These are phyloP conservation scores for Xiphias gladius DNA, from an alignment of 2,113 vertebrate genomes.

Conservation along the genomic window DNA sequence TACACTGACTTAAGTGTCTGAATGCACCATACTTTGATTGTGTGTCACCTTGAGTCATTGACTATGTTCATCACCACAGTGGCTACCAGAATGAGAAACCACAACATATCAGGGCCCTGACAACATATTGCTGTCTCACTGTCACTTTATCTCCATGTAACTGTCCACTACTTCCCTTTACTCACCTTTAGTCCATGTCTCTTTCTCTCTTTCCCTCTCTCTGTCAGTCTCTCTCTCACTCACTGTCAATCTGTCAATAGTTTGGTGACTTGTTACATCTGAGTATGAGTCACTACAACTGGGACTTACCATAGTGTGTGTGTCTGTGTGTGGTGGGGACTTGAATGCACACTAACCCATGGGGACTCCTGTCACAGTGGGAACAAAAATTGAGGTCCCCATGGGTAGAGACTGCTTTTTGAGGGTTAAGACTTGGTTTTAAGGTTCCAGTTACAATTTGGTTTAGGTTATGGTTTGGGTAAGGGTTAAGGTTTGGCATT, in stretches of 20 bases:
- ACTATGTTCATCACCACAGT: slow-evolving; percentile 51
- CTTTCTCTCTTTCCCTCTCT: neutral
- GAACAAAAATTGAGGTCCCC: no score
- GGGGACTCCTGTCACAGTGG: no score
- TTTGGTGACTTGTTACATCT: neutral
- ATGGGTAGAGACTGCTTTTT: no score
- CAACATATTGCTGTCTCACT: slow-evolving; percentile 48
- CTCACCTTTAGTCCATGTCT: slow-evolving; percentile 19
- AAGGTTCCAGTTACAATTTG: no score
- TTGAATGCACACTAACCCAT: no score
- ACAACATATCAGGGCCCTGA: slow-evolving; percentile 20
- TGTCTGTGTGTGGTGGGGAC: neutral
- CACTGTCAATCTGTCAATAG: slow-evolving; percentile 7
- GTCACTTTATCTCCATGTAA: slow-evolving; percentile 44
- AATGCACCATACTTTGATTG: slow-evolving; percentile 56
- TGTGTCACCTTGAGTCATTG: slow-evolving; percentile 38
- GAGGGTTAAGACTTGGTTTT: no score
- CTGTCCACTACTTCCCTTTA: slow-evolving; percentile 29
- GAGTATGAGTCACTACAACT: slow-evolving; percentile 11
- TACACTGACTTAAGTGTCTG: no score
- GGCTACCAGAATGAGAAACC: slow-evolving; percentile 50
- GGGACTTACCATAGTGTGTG: neutral
- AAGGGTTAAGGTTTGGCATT: no score
- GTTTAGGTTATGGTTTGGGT: no score
- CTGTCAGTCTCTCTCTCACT: slow-evolving; percentile 8